These are phyloP conservation scores for Patagioenas fasciata DNA, from an alignment of 2,113 vertebrate species.

Conservation along the genomic window DNA sequence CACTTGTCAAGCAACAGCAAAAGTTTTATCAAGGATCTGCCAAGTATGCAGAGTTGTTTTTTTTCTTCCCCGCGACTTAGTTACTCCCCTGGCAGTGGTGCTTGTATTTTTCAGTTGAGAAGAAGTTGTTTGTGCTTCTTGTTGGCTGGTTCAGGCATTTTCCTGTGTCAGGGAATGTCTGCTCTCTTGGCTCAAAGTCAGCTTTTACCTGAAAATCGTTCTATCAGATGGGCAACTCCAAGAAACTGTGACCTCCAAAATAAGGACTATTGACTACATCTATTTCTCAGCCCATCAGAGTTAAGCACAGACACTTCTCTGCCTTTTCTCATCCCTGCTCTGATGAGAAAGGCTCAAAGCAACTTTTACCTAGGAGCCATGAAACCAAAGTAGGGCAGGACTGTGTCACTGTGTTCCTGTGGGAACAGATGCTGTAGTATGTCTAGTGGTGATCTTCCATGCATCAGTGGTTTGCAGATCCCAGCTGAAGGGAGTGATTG, in stretches of 20 bases:
- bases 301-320: neutral
- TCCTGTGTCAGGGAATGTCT: neutral
- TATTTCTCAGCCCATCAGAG: neutral
- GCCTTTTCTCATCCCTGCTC: neutral
- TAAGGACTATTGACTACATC: neutral
- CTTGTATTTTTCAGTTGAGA: neutral
- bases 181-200: neutral
- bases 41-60: neutral
- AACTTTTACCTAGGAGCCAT: neutral
- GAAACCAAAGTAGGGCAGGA: neutral
- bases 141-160: neutral
- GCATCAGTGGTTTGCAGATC: neutral
- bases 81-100: neutral
- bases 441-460: neutral
- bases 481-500: neutral
- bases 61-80: neutral
- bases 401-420: neutral
- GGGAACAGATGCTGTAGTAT: neutral
- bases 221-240: neutral
- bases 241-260: rapidly evolving
- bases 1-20: neutral
- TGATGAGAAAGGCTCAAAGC: neutral
- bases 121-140: neutral
- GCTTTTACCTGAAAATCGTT: neutral
- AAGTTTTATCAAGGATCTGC: neutral